phyloP scores from a whole-genome alignment of 2,113 vertebrate species.

The Zapornia atra region DNA sequence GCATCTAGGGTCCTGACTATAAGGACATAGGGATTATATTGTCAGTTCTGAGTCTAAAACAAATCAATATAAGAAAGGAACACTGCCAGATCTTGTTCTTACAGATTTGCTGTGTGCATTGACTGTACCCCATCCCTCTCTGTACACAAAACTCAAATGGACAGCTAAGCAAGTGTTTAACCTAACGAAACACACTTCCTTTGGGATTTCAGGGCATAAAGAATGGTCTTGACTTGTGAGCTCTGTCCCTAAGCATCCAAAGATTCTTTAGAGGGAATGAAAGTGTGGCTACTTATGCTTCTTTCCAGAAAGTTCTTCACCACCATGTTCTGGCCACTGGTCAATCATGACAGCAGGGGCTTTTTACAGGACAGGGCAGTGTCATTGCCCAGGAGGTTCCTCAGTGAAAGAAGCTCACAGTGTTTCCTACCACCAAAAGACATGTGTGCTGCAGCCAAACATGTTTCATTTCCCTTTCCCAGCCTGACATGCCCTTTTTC shows the following conservation, averaged over 20 bases:
- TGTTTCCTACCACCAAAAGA: not conserved
- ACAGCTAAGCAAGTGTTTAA: not conserved
- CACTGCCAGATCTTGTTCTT: not conserved
- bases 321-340: not conserved
- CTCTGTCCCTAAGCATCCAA: not conserved
- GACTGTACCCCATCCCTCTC: not conserved
- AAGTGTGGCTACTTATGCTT: not conserved
- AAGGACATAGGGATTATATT: not conserved
- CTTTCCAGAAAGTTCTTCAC: not conserved
- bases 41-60: not conserved
- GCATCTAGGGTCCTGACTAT: not conserved
- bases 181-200: not conserved
- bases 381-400: not conserved
- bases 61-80: not conserved
- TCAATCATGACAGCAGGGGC: not conserved
- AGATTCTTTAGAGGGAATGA: not conserved
- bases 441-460: fast-evolving
- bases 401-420: not conserved
- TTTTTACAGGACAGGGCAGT: not conserved
- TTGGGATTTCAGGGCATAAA: not conserved
- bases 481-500: not conserved
- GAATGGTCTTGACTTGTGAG: not conserved
- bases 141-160: not conserved
- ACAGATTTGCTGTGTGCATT: not conserved
- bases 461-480: not conserved